Evolutionary conservation across 2,113 vertebrate species (phyloP).

Genomic region (Pseudopipra pipra): DNA sequence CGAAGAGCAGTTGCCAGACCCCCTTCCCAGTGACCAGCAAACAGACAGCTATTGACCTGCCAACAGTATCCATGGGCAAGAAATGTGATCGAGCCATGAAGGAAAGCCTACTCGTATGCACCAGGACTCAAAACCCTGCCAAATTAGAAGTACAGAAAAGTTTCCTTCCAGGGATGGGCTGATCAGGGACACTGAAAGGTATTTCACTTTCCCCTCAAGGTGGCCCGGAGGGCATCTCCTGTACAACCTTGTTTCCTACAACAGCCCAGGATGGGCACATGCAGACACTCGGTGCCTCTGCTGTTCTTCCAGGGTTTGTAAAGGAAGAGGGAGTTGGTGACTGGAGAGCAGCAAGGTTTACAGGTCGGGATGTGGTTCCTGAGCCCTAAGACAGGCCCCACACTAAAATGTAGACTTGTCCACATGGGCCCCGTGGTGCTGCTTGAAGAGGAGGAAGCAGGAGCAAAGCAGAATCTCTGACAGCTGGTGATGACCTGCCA

Average conservation of each 20-base stretch:
- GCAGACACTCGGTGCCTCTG: neutral
- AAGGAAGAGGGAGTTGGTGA: neutral
- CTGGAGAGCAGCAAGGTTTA: neutral
- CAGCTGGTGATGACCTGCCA: accelerated
- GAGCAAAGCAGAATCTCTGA: neutral
- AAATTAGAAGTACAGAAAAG: neutral
- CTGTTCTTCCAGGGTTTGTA: neutral
- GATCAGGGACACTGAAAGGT: neutral
- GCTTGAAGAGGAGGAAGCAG: neutral
- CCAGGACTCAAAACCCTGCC: neutral
- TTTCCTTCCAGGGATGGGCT: neutral
- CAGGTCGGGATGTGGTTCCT: neutral
- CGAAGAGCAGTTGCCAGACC: neutral
- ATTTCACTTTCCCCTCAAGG: neutral
- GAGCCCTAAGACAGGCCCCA: neutral
- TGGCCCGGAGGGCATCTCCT: neutral
- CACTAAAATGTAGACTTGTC: accelerated
- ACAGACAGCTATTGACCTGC: neutral
- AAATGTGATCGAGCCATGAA: neutral
- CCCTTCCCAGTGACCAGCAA: neutral
- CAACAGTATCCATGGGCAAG: neutral
- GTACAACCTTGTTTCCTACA: neutral
- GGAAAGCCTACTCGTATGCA: neutral
- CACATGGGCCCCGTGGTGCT: neutral
- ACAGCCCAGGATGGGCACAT: neutral